Conservation (phyloP, 2,113 vertebrate genomes). For the human (Homo sapiens) region GRCh38 chr16:53837001-53837500, state of each 20-base stretch:
- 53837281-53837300: slow-evolving; percentile 36
- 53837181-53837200: slow-evolving; percentile 52
- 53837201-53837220: not conserved
- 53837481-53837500: not conserved
- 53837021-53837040: not conserved
- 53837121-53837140: slow-evolving; percentile 28
- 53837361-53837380: slow-evolving; percentile 55
- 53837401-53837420: slow-evolving; percentile 41
- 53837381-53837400: slow-evolving; percentile 57
- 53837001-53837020: not conserved
- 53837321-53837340: slow-evolving; percentile 51
- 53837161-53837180: slow-evolving; percentile 5
- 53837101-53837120: not conserved
- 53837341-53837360: slow-evolving; percentile 51
- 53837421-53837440: slow-evolving; percentile 8
- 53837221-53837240: slow-evolving; percentile 34
- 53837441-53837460: not conserved
- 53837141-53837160: slow-evolving; percentile 41
- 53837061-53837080: not conserved
- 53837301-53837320: slow-evolving; percentile 57
- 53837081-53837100: not conserved
- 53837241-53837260: slow-evolving; percentile 48
- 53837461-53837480: not conserved
- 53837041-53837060: not conserved
- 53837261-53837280: slow-evolving; percentile 59